phyloP scores from a whole-genome alignment of 2,113 vertebrate genomes.

The Sturnira hondurensis region DNA sequence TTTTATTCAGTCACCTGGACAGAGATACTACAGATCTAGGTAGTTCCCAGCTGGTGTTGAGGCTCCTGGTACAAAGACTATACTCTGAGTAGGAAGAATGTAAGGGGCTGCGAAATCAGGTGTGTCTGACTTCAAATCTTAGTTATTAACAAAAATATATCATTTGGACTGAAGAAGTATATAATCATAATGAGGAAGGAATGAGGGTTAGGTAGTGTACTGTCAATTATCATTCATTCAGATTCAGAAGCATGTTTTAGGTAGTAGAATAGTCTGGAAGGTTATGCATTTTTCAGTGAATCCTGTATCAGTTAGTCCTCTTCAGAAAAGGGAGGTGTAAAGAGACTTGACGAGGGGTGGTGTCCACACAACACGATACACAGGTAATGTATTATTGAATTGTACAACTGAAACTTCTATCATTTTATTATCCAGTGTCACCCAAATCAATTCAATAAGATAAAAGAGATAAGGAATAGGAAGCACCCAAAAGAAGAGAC shows the following conservation, averaged over 20 bases:
- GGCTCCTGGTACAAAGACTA: not conserved
- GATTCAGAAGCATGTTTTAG: not conserved
- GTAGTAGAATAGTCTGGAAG: not conserved
- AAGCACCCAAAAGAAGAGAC: not conserved
- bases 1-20: not conserved
- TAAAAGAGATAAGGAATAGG: not conserved
- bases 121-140: not conserved
- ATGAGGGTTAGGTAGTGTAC: not conserved
- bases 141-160: no score
- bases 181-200: not conserved
- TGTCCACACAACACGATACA: no score
- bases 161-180: not conserved
- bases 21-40: not conserved
- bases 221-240: not conserved
- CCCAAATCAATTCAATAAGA: not conserved
- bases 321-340: not conserved
- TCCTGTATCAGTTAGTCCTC: not conserved
- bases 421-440: not conserved
- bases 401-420: not conserved
- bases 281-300: not conserved
- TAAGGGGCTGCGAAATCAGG: not conserved
- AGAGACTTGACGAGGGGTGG: not conserved
- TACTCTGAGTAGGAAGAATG: not conserved
- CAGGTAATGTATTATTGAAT: not conserved
- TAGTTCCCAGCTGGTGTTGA: not conserved